A percentile compares a stretch with the other conserved stretches of the same genome.
These are phyloP conservation scores for Masticophis lateralis DNA, from an alignment of 2,797 vertebrate species.

Conservation along the genomic window DNA sequence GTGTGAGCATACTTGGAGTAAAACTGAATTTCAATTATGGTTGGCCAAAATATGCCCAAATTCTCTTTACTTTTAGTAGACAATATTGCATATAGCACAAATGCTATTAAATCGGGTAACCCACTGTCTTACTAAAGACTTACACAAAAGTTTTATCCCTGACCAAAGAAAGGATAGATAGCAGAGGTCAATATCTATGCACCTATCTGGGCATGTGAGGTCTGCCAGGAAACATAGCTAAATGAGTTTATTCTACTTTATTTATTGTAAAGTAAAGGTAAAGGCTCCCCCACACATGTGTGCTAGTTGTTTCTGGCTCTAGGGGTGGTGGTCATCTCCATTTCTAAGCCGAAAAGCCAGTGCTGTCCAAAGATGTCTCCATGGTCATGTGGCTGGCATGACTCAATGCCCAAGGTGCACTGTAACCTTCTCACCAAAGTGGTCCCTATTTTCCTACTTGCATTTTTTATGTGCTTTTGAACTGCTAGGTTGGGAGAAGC, in stretches of 20 bases:
- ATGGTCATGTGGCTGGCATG: too few relatives aligned
- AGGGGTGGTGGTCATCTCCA: too few relatives aligned
- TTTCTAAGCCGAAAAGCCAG: too few relatives aligned
- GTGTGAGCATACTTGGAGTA: neutral
- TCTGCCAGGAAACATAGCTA: neutral
- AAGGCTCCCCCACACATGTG: too few relatives aligned
- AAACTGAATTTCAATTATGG: neutral
- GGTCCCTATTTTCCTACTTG: too few relatives aligned
- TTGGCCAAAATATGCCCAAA: neutral
- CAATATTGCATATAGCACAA: neutral
- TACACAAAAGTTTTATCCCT: neutral
- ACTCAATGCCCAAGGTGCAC: too few relatives aligned
- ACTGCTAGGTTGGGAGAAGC: too few relatives aligned
- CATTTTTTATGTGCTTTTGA: too few relatives aligned
- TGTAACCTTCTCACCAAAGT: too few relatives aligned
- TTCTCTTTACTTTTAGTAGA: neutral
- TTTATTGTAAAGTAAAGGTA: neutral
- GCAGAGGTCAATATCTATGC: neutral
- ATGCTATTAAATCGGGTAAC: neutral
- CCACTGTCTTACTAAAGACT: neutral
- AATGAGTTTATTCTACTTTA: neutral
- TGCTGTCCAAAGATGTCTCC: too few relatives aligned
- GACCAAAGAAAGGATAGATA: neutral
- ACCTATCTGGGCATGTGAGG: neutral
- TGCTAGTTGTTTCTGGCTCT: too few relatives aligned